Evolutionary conservation across 2,113 vertebrate species (phyloP).

Genomic region (Toxostoma redivivum): DNA sequence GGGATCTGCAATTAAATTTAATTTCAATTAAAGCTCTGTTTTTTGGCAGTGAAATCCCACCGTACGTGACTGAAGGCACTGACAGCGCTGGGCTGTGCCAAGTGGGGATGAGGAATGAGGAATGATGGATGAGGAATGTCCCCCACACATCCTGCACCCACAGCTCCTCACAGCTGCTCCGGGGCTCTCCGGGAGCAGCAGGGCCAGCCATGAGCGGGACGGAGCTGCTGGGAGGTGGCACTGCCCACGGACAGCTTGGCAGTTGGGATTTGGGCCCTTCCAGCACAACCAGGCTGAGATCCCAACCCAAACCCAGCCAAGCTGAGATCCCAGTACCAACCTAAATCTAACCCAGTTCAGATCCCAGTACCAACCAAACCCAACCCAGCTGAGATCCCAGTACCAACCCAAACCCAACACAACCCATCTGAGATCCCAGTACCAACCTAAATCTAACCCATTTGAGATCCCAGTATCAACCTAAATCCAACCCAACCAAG

Average conservation of each 20-base stretch:
- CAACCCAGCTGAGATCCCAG: background rate
- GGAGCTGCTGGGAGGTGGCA: background rate
- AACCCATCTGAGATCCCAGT: background rate
- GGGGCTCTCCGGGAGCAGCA: too few species aligned
- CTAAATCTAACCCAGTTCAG: background rate
- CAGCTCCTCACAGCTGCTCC: background rate
- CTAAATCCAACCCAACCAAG: background rate
- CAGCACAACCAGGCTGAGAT: background rate
- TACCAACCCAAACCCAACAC: background rate
- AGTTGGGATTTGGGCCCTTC: background rate
- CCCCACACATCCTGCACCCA: background rate
- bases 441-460: too few species aligned
- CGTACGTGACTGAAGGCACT: constrained; percentile 63
- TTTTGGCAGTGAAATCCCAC: constrained; percentile 45
- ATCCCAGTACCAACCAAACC: background rate
- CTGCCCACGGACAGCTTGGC: background rate
- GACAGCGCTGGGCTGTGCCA: background rate
- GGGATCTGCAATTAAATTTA: constrained; percentile 3
- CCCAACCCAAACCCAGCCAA: too few species aligned
- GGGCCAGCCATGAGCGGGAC: fast-evolving
- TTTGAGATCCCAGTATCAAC: too few species aligned
- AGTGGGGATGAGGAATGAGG: background rate
- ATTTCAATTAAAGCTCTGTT: constrained; percentile 26
- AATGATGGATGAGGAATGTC: constrained; percentile 3
- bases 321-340: background rate